A percentile compares a stretch with the other conserved stretches of the same genome.
Evolutionary conservation across 2,797 vertebrate species (phyloP).

Genomic region (Bucorvus abyssinicus): DNA sequence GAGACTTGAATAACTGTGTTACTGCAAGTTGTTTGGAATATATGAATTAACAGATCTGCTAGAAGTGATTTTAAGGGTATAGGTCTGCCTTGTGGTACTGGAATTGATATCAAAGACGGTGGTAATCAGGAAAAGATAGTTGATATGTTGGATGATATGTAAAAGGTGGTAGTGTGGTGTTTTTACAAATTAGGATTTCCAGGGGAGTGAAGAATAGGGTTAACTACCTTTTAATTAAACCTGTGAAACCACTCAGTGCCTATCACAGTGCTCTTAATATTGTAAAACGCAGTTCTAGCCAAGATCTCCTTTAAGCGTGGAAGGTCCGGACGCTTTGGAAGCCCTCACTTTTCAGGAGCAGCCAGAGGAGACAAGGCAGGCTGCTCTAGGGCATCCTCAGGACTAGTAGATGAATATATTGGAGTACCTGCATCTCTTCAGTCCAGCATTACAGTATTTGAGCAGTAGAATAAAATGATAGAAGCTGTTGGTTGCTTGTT

Average conservation of each 20-base stretch:
- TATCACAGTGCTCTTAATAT: background rate
- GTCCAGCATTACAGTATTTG: background rate
- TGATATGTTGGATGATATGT: background rate
- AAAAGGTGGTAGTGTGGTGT: background rate
- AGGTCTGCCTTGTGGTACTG: background rate
- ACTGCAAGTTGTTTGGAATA: background rate
- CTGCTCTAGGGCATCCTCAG: background rate
- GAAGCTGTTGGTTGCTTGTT: background rate
- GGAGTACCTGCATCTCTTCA: background rate
- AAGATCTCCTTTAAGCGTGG: background rate
- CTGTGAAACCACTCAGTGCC: background rate
- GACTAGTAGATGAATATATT: background rate
- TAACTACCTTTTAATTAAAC: background rate
- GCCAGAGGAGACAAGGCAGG: background rate
- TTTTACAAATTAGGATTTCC: background rate
- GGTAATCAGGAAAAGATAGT: background rate
- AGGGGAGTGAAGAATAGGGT: background rate
- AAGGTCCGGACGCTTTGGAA: background rate
- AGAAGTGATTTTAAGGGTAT: background rate
- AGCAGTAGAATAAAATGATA: background rate
- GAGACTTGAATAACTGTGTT: background rate
- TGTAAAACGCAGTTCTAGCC: fast-evolving
- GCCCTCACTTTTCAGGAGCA: background rate
- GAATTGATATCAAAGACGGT: background rate
- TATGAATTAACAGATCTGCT: background rate